Evolutionary conservation across 2,888 invertebrate genomes (phyloP).

Genomic region (Melinaea menophilus): DNA sequence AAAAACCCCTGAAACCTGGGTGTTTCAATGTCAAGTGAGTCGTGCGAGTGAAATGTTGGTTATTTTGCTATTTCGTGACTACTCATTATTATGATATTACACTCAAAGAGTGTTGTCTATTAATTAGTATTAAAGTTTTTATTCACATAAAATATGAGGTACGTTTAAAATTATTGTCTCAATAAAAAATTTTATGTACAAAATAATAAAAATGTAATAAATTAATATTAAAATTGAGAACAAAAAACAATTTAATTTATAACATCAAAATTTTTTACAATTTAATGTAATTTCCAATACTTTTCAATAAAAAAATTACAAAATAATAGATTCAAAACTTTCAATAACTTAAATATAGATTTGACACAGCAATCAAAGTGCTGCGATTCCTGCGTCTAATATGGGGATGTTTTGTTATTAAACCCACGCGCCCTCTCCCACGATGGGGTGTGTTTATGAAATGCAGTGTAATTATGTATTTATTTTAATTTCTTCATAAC

Average conservation of each 20-base stretch:
- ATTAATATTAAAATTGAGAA: no score
- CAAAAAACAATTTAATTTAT: no score
- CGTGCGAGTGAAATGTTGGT: slow-evolving; percentile 53
- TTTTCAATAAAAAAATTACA: no score
- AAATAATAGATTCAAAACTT: background rate
- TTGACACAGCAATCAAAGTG: background rate
- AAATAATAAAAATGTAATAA: no score
- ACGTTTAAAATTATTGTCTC: no score
- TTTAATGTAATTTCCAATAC: no score
- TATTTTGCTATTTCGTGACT: slow-evolving; percentile 62
- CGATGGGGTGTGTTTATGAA: slow-evolving; percentile 35
- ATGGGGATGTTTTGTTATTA: slow-evolving; percentile 23
- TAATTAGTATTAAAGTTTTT: background rate
- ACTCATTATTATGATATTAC: slow-evolving; percentile 39
- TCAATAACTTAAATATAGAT: background rate
- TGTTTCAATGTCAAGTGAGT: slow-evolving; percentile 72
- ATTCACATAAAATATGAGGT: background rate
- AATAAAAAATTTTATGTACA: no score
- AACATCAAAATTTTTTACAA: no score
- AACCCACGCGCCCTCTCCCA: slow-evolving; percentile 35
- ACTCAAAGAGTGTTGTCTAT: background rate
- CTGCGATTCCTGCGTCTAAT: background rate
- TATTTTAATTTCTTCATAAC: background rate
- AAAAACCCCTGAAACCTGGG: slow-evolving; percentile 55
- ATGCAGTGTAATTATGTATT: background rate